Conservation (phyloP, 2,113 vertebrate species). For the Platycercus adscitus region DNA sequence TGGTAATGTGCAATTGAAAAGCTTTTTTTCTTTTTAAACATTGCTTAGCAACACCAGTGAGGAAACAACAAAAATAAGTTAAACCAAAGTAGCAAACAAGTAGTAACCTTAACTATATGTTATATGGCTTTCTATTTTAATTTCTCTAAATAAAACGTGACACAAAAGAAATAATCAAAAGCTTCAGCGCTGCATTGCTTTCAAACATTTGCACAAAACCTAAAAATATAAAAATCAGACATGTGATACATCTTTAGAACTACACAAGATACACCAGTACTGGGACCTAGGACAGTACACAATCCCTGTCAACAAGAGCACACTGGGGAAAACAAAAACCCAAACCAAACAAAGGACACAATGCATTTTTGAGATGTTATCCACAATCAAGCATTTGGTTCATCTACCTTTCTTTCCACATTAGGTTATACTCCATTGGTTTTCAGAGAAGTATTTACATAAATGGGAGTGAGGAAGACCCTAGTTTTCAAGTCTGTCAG, state of each 20-base stretch:
- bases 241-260: slow-evolving; percentile 75
- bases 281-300: slow-evolving; percentile 81
- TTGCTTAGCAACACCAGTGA: slow-evolving; percentile 72
- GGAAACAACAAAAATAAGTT: slow-evolving; percentile 79
- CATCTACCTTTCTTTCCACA: slow-evolving; percentile 44
- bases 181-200: slow-evolving; percentile 74
- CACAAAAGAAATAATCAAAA: slow-evolving; percentile 73
- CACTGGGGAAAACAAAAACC: slow-evolving; percentile 43
- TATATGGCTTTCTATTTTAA: slow-evolving; percentile 85
- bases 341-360: not conserved
- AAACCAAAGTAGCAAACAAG: slow-evolving; percentile 75
- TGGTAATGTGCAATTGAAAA: slow-evolving; percentile 72
- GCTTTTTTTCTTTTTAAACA: slow-evolving; percentile 69
- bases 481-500: slow-evolving; percentile 83
- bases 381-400: slow-evolving; percentile 70
- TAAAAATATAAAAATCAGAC: slow-evolving; percentile 73
- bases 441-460: slow-evolving; percentile 76
- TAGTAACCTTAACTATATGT: slow-evolving; percentile 74
- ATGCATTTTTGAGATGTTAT: slow-evolving; percentile 63
- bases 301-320: slow-evolving; percentile 79
- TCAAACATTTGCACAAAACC: slow-evolving; percentile 79
- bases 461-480: slow-evolving; percentile 73
- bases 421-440: slow-evolving; percentile 53
- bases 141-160: slow-evolving; percentile 75
- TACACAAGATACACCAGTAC: slow-evolving; percentile 83